phyloP scores from a whole-genome alignment of 2,888 invertebrate species.

The Apamea crenata region DNA sequence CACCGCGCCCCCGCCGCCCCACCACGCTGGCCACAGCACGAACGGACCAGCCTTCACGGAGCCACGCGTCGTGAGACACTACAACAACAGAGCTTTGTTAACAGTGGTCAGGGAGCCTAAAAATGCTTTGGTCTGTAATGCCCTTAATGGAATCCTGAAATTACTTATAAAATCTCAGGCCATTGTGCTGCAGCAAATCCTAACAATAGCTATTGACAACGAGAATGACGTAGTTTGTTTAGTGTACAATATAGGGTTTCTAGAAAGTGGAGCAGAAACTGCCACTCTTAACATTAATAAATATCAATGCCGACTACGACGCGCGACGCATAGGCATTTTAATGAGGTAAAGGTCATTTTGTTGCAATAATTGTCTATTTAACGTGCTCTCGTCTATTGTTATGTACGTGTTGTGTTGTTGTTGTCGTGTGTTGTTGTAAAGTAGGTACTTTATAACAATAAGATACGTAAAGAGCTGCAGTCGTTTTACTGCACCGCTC shows the following conservation, averaged over 20 bases:
- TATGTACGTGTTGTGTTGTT: no score
- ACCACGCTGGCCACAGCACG: constrained; percentile 76
- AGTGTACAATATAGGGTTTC: neutral
- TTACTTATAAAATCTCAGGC: neutral
- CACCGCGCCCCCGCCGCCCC: constrained; percentile 74
- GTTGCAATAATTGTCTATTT: neutral
- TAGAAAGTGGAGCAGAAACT: constrained; percentile 18
- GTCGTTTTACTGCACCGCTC: neutral
- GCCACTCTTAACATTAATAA: neutral
- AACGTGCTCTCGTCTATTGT: neutral
- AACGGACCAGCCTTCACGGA: constrained; percentile 72
- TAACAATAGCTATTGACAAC: neutral
- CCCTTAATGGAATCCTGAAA: neutral
- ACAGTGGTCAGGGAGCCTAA: neutral
- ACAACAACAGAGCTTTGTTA: neutral
- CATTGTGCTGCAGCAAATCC: neutral
- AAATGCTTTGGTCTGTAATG: neutral
- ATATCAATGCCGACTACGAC: neutral
- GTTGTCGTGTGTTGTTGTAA: no score
- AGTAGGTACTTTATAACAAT: neutral
- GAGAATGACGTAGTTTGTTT: neutral
- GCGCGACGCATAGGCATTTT: constrained; percentile 16
- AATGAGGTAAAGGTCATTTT: constrained; percentile 21
- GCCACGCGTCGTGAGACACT: constrained; percentile 65
- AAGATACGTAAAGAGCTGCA: neutral